Evolutionary conservation across 2,888 invertebrate species (phyloP).

Genomic region (Pardosa pseudoannulata): DNA sequence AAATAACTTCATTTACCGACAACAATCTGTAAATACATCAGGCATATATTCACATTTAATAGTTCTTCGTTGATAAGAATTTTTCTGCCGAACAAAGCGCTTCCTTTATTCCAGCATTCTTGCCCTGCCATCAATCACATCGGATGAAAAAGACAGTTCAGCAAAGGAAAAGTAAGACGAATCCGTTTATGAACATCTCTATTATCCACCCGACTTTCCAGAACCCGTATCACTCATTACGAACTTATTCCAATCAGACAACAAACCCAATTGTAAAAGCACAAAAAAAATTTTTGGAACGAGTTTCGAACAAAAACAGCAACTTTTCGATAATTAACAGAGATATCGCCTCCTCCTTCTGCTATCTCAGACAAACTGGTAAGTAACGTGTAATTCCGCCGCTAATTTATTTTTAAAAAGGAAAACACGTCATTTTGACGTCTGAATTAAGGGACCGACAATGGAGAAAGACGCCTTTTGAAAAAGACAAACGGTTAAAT

Average conservation of each 20-base stretch:
- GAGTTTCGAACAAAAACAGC: conserved; percentile 3
- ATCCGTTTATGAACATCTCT: conserved; percentile 14
- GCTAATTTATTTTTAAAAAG: conserved; percentile 69
- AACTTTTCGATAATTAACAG: conserved; percentile 13
- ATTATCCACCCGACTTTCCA: not conserved
- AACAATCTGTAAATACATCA: too few species aligned
- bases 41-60: too few species aligned
- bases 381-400: conserved; percentile 33
- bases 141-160: not conserved
- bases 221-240: conserved; percentile 11
- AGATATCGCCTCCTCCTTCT: not conserved
- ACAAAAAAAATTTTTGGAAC: not conserved
- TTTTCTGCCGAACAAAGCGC: not conserved
- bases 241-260: conserved; percentile 3
- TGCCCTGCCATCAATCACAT: not conserved
- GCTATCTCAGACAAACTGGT: conserved; percentile 13
- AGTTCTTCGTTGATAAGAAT: not conserved
- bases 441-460: conserved; percentile 45
- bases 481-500: conserved; percentile 69
- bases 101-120: not conserved
- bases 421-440: conserved; percentile 42
- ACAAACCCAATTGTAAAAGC: conserved; percentile 6
- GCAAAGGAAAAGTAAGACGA: not conserved
- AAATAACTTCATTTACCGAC: too few species aligned
- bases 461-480: conserved; percentile 55